Evolutionary conservation across 35 echinoderm and acorn worm genomes (phyloP).

Genomic region (Ptychodera flava): DNA sequence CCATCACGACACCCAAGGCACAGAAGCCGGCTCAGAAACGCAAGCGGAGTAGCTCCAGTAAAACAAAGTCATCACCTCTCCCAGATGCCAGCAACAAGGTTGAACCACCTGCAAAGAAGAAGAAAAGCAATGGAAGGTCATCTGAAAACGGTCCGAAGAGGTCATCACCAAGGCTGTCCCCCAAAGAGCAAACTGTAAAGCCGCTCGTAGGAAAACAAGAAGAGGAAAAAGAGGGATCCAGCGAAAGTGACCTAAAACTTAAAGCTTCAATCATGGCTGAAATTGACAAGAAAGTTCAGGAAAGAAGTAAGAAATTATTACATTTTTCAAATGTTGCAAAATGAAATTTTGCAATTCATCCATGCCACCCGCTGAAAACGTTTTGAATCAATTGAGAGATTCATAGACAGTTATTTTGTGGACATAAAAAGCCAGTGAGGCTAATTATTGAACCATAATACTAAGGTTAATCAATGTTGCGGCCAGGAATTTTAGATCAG

Average conservation of each 20-base stretch:
- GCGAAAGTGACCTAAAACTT: slow-evolving; percentile 4
- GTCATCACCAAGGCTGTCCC: slow-evolving; percentile 7
- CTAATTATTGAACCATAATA: no score
- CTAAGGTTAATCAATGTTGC: no score
- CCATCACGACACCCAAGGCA: not conserved
- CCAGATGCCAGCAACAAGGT: not conserved
- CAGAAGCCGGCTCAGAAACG: not conserved
- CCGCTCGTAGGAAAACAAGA: not conserved
- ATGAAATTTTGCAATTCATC: no score
- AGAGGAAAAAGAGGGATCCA: no score
- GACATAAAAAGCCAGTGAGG: no score
- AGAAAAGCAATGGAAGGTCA: not conserved
- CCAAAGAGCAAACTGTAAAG: slow-evolving; percentile 20
- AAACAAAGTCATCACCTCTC: not conserved
- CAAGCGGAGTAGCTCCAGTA: not conserved
- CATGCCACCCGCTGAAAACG: no score
- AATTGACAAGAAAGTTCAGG: slow-evolving; percentile 29
- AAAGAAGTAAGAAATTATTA: slow-evolving; percentile 29
- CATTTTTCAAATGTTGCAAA: no score
- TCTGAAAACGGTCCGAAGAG: not conserved
- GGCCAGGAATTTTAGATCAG: no score
- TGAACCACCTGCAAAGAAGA: not conserved
- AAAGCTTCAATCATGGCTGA: slow-evolving; percentile 57
- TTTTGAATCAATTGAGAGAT: no score
- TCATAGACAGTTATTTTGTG: no score